A percentile compares a stretch with the other conserved stretches of the same genome.
These are phyloP conservation scores for Tachina fera DNA, from an alignment of 2,888 invertebrate species.

Conservation along the genomic window DNA sequence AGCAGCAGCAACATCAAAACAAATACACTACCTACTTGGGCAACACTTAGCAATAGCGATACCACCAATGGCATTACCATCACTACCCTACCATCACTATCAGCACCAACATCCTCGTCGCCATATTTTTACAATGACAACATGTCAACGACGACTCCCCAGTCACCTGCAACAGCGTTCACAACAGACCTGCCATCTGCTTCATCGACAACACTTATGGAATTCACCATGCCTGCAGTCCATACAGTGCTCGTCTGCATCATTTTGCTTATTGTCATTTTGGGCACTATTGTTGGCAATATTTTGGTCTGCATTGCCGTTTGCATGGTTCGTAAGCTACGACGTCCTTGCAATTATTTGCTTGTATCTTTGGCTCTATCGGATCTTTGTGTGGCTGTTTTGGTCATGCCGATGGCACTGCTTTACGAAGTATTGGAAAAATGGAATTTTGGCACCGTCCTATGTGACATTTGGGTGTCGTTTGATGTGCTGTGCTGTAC, in stretches of 20 bases:
- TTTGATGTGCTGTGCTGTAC: constrained; percentile 99
- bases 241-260: constrained; percentile 88
- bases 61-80: constrained; percentile 42
- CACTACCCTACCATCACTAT: constrained; percentile 50
- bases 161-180: constrained; percentile 9
- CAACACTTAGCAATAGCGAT: constrained; percentile 27
- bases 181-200: constrained; percentile 25
- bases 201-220: constrained; percentile 57
- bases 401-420: constrained; percentile 99
- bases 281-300: constrained; percentile 93
- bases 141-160: constrained; percentile 46
- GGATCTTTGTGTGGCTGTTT: constrained; percentile 96
- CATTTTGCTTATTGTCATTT: constrained; percentile 89
- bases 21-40: constrained; percentile 1
- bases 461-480: constrained; percentile 98
- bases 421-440: constrained; percentile 95
- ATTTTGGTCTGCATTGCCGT: constrained; percentile 97
- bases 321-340: constrained; percentile 94
- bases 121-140: constrained; percentile 34
- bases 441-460: constrained; percentile 94
- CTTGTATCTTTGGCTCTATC: constrained; percentile 97
- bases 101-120: constrained; percentile 50
- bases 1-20: constrained; percentile 47
- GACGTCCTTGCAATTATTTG: constrained; percentile 94
- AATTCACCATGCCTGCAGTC: constrained; percentile 79